Evolutionary conservation across 2,113 vertebrate genomes (phyloP).

Genomic region (Antechinus stuartii): DNA sequence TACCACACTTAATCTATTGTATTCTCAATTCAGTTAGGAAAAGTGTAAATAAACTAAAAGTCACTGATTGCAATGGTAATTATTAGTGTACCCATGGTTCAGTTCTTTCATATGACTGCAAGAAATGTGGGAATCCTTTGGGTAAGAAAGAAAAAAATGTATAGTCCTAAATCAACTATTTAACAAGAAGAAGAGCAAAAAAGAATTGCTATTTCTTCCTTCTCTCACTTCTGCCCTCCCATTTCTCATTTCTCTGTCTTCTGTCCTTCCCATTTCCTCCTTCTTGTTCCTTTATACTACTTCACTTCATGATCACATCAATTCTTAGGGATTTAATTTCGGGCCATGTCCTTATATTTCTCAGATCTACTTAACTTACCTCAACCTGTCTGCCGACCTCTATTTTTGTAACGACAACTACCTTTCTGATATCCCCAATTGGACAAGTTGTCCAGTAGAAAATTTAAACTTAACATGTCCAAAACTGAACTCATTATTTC

Average conservation of each 20-base stretch:
- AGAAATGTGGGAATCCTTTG: too few species aligned
- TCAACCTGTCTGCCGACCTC: background rate
- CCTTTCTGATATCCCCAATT: background rate
- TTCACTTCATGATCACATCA: background rate
- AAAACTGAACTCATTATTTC: background rate
- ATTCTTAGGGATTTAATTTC: background rate
- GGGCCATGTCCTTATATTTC: background rate
- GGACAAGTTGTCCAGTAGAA: background rate
- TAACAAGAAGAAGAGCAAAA: too few species aligned
- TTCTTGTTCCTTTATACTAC: background rate
- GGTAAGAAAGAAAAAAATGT: too few species aligned
- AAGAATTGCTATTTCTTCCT: too few species aligned
- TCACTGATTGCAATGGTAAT: too few species aligned
- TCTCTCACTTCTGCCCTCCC: too few species aligned
- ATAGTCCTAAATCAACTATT: too few species aligned
- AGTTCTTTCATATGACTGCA: too few species aligned
- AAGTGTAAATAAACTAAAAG: too few species aligned
- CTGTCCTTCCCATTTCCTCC: background rate
- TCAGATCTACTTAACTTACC: background rate
- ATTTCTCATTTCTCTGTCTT: background rate
- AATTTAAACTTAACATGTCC: background rate
- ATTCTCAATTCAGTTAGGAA: too few species aligned
- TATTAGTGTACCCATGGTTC: too few species aligned
- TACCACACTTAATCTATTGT: too few species aligned
- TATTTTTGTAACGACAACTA: background rate